Conservation (phyloP, 2,797 vertebrate genomes). For the Falco rusticolus region DNA sequence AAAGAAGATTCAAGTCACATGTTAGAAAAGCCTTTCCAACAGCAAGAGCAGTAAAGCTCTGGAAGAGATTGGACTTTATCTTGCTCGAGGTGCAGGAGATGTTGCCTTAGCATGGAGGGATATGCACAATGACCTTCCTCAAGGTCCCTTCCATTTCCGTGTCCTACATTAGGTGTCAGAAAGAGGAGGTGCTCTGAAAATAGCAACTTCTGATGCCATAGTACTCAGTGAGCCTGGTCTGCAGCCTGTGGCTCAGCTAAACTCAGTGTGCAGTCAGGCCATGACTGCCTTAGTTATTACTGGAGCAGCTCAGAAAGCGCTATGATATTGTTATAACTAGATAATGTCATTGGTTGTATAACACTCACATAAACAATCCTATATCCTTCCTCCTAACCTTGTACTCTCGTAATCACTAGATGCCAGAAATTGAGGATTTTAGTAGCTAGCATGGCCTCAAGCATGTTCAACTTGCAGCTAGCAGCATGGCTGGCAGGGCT, state of each 20-base stretch:
- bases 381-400: background rate
- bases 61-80: background rate
- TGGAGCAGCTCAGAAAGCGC: background rate
- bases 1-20: background rate
- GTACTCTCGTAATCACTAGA: accelerated
- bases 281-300: accelerated
- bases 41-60: background rate
- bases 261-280: background rate
- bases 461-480: background rate
- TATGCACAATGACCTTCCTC: background rate
- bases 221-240: background rate
- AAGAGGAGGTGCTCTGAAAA: background rate
- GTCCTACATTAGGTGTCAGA: background rate
- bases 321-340: background rate
- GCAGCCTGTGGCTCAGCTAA: background rate
- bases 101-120: background rate
- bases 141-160: background rate
- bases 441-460: background rate
- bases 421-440: background rate
- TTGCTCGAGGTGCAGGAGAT: background rate
- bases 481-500: background rate
- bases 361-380: background rate
- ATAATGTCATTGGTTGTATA: background rate
- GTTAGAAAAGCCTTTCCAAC: background rate
- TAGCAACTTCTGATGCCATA: background rate